Percentiles rank a stretch among this genome's conserved stretches.
Conservation (phyloP, 2,888 invertebrate species). For the Rhodophaea formosa region DNA sequence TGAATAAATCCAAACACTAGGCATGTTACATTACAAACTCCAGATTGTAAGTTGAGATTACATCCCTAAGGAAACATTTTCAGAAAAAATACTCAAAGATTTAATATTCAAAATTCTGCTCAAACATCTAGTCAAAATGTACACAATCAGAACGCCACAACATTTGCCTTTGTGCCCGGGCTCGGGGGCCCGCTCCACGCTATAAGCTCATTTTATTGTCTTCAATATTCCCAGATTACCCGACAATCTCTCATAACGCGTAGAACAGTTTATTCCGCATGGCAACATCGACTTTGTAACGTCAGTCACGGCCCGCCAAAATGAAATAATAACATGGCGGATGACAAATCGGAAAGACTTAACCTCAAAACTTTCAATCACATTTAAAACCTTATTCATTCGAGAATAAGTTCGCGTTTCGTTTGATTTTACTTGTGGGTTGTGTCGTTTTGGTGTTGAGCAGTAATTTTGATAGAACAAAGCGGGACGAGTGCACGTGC, state of each 20-base stretch:
- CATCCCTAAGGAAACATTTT: neutral
- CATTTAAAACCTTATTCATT: slow-evolving; percentile 31
- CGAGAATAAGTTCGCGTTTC: slow-evolving; percentile 32
- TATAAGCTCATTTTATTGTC: slow-evolving; percentile 78
- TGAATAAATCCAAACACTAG: too few species aligned
- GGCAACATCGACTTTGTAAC: slow-evolving; percentile 76
- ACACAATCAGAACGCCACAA: slow-evolving; percentile 46
- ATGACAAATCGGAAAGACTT: slow-evolving; percentile 28
- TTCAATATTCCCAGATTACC: slow-evolving; percentile 81
- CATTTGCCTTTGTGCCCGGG: slow-evolving; percentile 46
- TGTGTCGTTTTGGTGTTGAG: slow-evolving; percentile 32
- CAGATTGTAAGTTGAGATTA: too few species aligned
- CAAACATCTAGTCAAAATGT: slow-evolving; percentile 25
- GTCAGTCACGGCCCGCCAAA: slow-evolving; percentile 77
- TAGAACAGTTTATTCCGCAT: slow-evolving; percentile 80
- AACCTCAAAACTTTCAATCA: slow-evolving; percentile 25
- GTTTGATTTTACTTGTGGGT: slow-evolving; percentile 18
- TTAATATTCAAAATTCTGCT: neutral
- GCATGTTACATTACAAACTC: too few species aligned
- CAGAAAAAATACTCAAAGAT: neutral
- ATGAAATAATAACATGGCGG: slow-evolving; percentile 74
- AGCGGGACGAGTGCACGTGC: slow-evolving; percentile 70
- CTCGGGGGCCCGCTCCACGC: slow-evolving; percentile 44
- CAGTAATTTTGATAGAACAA: slow-evolving; percentile 70
- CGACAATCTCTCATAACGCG: slow-evolving; percentile 77